Conservation (phyloP, 2,888 invertebrate species). For the Xestia c-nigrum region DNA sequence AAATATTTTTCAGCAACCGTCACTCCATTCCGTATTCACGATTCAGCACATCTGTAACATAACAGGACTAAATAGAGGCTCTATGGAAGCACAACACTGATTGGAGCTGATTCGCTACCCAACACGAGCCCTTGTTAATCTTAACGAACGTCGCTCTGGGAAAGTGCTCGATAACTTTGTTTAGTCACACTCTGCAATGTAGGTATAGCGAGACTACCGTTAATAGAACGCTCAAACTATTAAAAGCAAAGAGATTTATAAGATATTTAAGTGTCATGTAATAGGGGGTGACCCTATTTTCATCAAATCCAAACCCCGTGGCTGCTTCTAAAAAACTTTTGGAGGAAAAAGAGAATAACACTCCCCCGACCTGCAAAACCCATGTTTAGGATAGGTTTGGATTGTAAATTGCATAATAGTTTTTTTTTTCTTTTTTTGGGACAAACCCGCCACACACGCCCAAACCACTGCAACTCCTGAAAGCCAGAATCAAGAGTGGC, state of each 20-base stretch:
- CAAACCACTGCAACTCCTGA: too few species aligned
- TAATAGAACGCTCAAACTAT: conserved; percentile 10
- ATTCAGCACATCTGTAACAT: conserved; percentile 16
- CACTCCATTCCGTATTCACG: conserved; percentile 11
- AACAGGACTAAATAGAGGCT: conserved; percentile 28
- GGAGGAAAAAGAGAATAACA: too few species aligned
- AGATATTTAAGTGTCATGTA: too few species aligned
- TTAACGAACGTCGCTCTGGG: conserved; percentile 71
- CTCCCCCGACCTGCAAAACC: too few species aligned
- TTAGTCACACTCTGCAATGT: conserved; percentile 53
- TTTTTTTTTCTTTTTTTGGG: too few species aligned
- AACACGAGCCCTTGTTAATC: conserved; percentile 71
- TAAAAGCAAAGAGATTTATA: neutral
- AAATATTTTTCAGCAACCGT: neutral
- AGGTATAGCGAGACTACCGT: conserved; percentile 19
- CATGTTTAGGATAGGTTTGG: neutral
- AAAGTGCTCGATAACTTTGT: conserved; percentile 64
- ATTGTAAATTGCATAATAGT: neutral
- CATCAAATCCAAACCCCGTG: too few species aligned
- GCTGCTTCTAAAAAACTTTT: too few species aligned
- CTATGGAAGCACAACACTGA: conserved; percentile 58
- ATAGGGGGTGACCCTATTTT: too few species aligned
- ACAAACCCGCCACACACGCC: too few species aligned
- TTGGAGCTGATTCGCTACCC: conserved; percentile 69
- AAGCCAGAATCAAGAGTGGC: too few species aligned